Evolutionary conservation across 2,797 vertebrate genomes (phyloP), one percentile per base, ranked within the genome.

Genomic region (Neomorphus geoffroyi): DNA sequence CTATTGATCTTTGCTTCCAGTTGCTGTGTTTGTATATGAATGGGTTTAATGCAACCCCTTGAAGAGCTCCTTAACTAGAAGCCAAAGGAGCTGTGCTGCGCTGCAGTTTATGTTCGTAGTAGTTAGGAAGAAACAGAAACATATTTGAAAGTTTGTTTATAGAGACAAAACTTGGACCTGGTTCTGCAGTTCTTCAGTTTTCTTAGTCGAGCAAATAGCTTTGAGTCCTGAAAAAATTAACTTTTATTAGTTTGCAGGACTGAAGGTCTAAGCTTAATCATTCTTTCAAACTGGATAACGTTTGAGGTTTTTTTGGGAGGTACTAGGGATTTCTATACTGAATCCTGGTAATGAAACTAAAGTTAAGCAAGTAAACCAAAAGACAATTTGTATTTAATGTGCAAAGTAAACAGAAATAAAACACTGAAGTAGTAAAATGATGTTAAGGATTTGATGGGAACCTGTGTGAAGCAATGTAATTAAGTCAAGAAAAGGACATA

Each of bases 381-480:
- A 93, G 19, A 56, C 66, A 85, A 78, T 92, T 94, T 84, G 65
- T 81, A 32, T 80, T 74, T 88, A 92, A 80, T 30, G 70, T n/a
- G 64, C 41, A 78, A 90, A 83, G 45, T 81, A 95, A 95, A 88
- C 71, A 80, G 73, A 90, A 90, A 50, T 86, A 91, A 93, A 96
- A 43, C 48, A 70, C 35, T 58, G 32, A 71, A 77, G 41, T 61
- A 41, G 94, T 87, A 91, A 90, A 96, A 56, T 43, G 51, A 72
- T 82, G 71, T 73, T 93, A 81, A 77, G 43, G 58, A 24, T 93
- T 85, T 93, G 93, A 88, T 84, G 79, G 78, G 54, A 95, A 85
- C 89, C 86, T 92, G 56, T 75, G 58, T 70, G 78, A 95, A 86
- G 92, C 48, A 73, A 93, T 57, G 71, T 94, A 95, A 88, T 84